Evolutionary conservation across 2,797 vertebrate genomes (phyloP).

Genomic region (Mastacembelus armatus): DNA sequence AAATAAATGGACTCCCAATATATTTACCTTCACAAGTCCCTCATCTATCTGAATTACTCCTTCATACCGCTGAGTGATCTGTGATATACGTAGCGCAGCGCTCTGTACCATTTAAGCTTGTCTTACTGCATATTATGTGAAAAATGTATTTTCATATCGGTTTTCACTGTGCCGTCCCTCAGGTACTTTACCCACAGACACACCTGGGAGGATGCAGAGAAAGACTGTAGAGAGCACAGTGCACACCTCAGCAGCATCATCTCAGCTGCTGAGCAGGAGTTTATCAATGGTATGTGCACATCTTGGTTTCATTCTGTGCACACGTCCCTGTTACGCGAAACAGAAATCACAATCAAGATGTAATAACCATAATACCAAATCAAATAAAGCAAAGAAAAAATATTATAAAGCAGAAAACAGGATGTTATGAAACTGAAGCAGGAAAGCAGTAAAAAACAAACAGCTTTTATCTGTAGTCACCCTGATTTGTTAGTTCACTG

Average conservation of each 20-base stretch:
- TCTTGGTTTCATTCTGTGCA: too few species aligned
- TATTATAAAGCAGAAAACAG: too few species aligned
- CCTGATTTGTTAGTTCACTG: not conserved
- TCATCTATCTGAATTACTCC: conserved; percentile 40
- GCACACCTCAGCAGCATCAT: conserved; percentile 93
- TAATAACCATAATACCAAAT: not conserved
- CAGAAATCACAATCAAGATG: too few species aligned
- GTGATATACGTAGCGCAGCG: conserved; percentile 15
- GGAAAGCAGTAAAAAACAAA: too few species aligned
- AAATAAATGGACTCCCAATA: conserved; percentile 13
- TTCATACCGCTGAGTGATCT: conserved; percentile 20
- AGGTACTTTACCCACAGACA: conserved; percentile 90
- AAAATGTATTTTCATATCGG: conserved; percentile 33
- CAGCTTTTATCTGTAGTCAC: too few species aligned
- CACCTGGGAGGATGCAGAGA: conserved; percentile 96
- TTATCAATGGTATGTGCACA: conserved; percentile 90
- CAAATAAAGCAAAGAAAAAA: not conserved
- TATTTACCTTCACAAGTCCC: conserved; percentile 32
- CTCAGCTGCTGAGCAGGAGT: conserved; percentile 89
- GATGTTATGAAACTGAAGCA: not conserved
- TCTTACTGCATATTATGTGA: conserved; percentile 31
- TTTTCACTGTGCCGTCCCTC: conserved; percentile 20
- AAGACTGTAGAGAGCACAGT: conserved; percentile 92
- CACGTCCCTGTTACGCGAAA: too few species aligned
- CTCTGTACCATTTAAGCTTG: conserved; percentile 39